Evolutionary conservation across 2,797 vertebrate species (phyloP).

Genomic region (Smutsia gigantea): DNA sequence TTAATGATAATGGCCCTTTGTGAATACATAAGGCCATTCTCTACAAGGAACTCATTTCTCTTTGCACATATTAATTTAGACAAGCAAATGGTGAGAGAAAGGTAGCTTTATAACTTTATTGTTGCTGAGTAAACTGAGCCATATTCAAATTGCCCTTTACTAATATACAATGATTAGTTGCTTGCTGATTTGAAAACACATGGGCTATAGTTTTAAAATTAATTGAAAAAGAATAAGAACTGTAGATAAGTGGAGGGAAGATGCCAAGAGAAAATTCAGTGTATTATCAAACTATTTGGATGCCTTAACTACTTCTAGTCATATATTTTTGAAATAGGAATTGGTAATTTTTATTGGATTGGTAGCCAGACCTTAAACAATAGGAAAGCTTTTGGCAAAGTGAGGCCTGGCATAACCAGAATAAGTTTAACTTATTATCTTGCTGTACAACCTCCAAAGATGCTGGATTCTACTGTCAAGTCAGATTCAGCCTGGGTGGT

Average conservation of each 20-base stretch:
- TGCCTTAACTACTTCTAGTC: slow-evolving; percentile 18
- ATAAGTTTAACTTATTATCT: slow-evolving; percentile 3
- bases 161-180: not conserved
- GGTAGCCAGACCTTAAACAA: not conserved
- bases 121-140: slow-evolving; percentile 58
- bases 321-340: slow-evolving; percentile 1
- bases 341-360: not conserved
- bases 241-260: not conserved
- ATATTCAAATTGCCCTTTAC: not conserved
- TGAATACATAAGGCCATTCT: slow-evolving; percentile 27
- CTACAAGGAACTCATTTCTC: slow-evolving; percentile 36
- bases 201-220: slow-evolving; percentile 21
- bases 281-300: not conserved
- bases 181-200: not conserved
- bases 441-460: not conserved
- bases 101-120: not conserved
- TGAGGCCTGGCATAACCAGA: not conserved
- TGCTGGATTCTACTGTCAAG: slow-evolving; percentile 26
- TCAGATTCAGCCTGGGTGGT: not conserved
- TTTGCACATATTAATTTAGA: slow-evolving; percentile 54
- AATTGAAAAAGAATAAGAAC: not conserved
- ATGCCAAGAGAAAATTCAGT: not conserved
- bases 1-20: slow-evolving; percentile 70
- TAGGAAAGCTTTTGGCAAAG: not conserved
- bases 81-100: not conserved